Evolutionary conservation across 2,113 vertebrate genomes (phyloP).

Genomic region (Ctenodactylus gundi): DNA sequence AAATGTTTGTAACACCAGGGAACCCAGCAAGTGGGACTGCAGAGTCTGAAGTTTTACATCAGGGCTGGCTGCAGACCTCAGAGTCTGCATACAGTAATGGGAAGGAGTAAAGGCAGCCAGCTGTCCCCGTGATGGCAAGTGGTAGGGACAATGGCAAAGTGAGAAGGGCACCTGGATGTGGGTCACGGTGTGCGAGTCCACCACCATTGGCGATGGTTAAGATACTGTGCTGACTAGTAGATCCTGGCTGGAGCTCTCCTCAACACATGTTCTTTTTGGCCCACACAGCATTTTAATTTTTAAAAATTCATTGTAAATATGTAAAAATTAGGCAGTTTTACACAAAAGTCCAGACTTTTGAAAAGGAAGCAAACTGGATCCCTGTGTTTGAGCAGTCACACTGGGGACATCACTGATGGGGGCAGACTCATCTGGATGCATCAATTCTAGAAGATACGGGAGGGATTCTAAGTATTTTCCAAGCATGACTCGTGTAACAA

Average conservation of each 20-base stretch:
- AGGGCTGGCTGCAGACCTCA: background rate
- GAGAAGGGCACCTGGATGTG: background rate
- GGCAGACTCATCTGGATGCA: background rate
- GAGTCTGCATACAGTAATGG: background rate
- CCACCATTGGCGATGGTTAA: background rate
- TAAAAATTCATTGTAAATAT: background rate
- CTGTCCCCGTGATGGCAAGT: accelerated
- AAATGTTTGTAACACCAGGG: background rate
- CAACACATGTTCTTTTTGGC: background rate
- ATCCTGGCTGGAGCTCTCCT: background rate
- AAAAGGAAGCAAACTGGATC: background rate
- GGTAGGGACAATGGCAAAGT: background rate
- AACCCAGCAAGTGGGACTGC: background rate
- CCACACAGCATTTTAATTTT: background rate
- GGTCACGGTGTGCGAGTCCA: background rate
- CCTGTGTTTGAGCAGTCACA: background rate
- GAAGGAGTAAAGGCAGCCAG: background rate
- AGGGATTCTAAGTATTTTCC: constrained; percentile 16
- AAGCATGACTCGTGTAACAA: background rate
- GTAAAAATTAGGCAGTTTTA: background rate
- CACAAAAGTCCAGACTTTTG: background rate
- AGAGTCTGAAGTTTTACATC: background rate
- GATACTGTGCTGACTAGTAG: too few relatives aligned
- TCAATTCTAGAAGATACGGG: background rate
- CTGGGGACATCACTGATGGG: background rate